Percentiles rank a stretch among this genome's conserved stretches.
Conservation (phyloP, 2,888 invertebrate genomes). For the Bellardia pandia region DNA sequence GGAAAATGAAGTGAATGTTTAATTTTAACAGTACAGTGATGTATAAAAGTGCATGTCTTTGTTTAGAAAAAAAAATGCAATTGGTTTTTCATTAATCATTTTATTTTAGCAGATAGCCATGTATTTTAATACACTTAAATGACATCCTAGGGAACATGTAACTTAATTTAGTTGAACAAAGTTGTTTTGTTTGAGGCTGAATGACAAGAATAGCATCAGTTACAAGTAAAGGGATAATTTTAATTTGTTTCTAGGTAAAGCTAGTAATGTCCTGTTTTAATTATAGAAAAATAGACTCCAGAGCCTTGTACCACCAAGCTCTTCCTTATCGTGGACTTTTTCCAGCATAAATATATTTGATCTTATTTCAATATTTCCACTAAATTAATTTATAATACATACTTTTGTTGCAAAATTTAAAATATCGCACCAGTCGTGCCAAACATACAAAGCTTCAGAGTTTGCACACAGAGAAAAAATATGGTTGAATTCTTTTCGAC, state of each 20-base stretch:
- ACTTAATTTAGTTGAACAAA: neutral
- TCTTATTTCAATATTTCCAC: no score
- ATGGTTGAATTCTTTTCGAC: no score
- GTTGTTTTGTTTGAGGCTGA: neutral
- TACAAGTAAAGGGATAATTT: neutral
- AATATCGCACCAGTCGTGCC: constrained; percentile 25
- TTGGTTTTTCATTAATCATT: neutral
- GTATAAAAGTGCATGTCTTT: neutral
- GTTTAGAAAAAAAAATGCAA: neutral
- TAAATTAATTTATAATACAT: no score
- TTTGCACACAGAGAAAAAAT: neutral
- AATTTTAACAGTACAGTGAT: neutral
- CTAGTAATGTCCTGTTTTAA: no score
- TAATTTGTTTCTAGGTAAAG: no score
- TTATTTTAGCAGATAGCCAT: neutral
- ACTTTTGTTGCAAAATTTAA: constrained; percentile 29
- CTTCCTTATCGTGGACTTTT: no score
- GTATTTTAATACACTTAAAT: neutral
- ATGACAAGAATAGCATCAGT: neutral
- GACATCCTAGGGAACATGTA: neutral
- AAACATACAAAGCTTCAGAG: constrained; percentile 3
- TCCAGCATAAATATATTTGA: no score
- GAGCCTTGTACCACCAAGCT: no score
- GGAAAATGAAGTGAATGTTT: constrained; percentile 7
- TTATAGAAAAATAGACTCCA: no score